These are phyloP conservation scores for Agrilus cyanescens DNA, from an alignment of 2,888 invertebrate species.

Conservation along the genomic window DNA sequence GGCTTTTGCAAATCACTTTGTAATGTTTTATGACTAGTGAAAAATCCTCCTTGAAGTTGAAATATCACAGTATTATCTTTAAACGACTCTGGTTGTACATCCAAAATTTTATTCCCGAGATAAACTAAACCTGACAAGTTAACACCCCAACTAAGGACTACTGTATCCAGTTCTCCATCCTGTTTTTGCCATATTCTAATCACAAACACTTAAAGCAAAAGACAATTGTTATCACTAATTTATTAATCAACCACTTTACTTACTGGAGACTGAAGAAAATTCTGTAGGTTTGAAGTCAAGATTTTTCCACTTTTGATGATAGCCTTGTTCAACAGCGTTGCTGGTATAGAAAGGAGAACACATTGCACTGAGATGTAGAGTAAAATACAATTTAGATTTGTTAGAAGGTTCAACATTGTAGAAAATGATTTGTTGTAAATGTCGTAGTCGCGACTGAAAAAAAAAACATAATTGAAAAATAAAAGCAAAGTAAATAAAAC, in stretches of 20 bases:
- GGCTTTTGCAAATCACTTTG: conserved; percentile 26
- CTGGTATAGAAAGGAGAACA: conserved; percentile 78
- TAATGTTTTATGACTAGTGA: conserved; percentile 47
- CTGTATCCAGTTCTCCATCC: conserved; percentile 39
- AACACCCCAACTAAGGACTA: conserved; percentile 72
- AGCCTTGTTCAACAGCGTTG: conserved; percentile 51
- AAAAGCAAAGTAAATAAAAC: background rate
- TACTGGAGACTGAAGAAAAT: conserved; percentile 35
- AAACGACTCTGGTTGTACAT: conserved; percentile 54
- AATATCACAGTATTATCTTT: conserved; percentile 67
- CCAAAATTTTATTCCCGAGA: conserved; percentile 54
- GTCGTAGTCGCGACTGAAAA: conserved; percentile 60
- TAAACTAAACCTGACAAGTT: conserved; percentile 74
- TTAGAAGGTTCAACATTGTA: conserved; percentile 41
- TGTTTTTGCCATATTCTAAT: conserved; percentile 36
- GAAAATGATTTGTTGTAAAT: conserved; percentile 63
- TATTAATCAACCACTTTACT: conserved; percentile 1
- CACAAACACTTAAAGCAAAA: conserved; percentile 25
- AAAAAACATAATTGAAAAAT: conserved; percentile 2
- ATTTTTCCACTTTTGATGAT: conserved; percentile 72
- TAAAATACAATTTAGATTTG: conserved; percentile 59
- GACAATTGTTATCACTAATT: background rate
- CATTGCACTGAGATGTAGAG: conserved; percentile 68
- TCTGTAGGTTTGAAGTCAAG: conserved; percentile 53
- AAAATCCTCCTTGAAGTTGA: conserved; percentile 79